A percentile compares a stretch with the other conserved stretches of the same genome.
Conservation (phyloP, 1,140 invertebrate genomes). For the Macrosteles quadrilineatus region DNA sequence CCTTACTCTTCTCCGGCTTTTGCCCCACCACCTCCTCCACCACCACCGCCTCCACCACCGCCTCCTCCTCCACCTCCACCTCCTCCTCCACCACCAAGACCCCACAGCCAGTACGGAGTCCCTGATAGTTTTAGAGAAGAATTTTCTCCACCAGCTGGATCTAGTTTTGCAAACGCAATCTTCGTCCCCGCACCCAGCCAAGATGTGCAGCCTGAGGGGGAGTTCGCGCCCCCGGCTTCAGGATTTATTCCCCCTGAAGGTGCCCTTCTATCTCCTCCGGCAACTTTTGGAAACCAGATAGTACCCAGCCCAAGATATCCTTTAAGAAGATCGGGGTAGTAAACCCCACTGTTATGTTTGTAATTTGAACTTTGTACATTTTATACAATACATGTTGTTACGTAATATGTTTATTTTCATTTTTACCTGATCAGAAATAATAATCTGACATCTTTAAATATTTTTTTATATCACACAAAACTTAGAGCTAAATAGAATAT, state of each 20-base stretch:
- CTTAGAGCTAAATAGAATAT: no score
- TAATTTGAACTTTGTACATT: no score
- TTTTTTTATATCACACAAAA: no score
- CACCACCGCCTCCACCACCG: background rate
- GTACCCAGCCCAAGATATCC: background rate
- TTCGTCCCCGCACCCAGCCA: background rate
- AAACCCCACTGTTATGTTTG: no score
- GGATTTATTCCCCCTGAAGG: background rate
- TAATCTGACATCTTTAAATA: no score
- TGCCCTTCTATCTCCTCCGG: background rate
- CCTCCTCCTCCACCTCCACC: slow-evolving; percentile 1
- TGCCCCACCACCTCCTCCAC: background rate
- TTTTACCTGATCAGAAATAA: no score
- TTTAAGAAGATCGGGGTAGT: no score
- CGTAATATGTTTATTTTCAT: no score
- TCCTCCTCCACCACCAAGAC: background rate
- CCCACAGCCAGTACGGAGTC: background rate
- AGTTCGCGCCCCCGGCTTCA: background rate
- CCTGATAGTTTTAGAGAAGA: background rate
- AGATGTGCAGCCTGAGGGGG: background rate
- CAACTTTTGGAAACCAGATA: background rate
- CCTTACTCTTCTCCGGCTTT: background rate
- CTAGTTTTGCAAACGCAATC: background rate
- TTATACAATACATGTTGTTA: no score
- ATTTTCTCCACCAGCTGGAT: background rate